These are phyloP conservation scores for Caenorhabditis afra DNA, from an alignment of 2,888 invertebrate species.

Conservation along the genomic window DNA sequence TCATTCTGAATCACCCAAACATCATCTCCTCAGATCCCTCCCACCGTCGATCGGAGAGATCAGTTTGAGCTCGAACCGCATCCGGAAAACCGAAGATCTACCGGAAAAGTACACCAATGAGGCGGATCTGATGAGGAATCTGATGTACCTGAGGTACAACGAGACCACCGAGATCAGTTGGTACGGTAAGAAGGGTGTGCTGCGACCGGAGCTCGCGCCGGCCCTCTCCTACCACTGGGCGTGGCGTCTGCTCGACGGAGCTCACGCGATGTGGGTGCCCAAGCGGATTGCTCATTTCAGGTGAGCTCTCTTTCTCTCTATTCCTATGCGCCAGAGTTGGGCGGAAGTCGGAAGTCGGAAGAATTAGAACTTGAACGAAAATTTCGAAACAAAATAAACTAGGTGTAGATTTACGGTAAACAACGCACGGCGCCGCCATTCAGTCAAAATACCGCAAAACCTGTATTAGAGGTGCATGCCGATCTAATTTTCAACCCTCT, in stretches of 20 bases:
- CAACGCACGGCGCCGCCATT: too few species aligned
- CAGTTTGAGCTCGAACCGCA: slow-evolving; percentile 28
- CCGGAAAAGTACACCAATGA: slow-evolving; percentile 14
- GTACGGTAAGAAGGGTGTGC: slow-evolving; percentile 28
- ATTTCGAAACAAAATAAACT: too few species aligned
- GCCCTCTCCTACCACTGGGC: slow-evolving; percentile 28
- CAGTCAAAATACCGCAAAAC: too few species aligned
- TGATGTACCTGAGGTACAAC: slow-evolving; percentile 26
- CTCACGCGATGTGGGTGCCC: slow-evolving; percentile 26
- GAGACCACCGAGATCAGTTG: slow-evolving; percentile 35
- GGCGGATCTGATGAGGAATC: background rate
- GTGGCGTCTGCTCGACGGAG: slow-evolving; percentile 21
- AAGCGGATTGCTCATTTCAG: slow-evolving; percentile 28
- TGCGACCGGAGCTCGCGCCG: slow-evolving; percentile 26
- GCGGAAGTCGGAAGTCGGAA: too few species aligned
- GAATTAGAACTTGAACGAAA: too few species aligned
- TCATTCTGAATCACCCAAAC: background rate
- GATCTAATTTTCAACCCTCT: too few species aligned
- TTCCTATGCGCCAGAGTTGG: too few species aligned
- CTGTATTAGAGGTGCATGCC: too few species aligned
- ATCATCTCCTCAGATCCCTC: slow-evolving; percentile 5
- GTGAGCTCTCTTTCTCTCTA: too few species aligned
- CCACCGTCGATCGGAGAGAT: slow-evolving; percentile 27
- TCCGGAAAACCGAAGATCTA: slow-evolving; percentile 13
- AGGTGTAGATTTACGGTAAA: too few species aligned